These are phyloP conservation scores for Trichechus manatus DNA, from an alignment of 2,113 vertebrate species.

Conservation along the genomic window DNA sequence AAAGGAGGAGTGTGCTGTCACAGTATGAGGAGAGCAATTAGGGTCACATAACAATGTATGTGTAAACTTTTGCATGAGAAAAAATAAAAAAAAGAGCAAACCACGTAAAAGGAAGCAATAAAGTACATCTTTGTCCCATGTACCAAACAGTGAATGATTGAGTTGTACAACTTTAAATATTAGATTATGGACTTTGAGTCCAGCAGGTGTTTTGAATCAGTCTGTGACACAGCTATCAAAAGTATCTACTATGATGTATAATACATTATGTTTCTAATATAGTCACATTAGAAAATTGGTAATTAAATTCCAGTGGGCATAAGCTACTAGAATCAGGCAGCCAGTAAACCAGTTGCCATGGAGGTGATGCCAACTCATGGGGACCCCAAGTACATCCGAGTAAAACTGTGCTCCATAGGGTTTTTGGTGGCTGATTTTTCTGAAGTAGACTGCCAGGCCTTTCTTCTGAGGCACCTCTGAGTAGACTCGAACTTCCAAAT, in stretches of 20 bases:
- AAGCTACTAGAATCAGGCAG: background rate
- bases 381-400: no score
- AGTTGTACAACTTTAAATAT: background rate
- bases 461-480: no score
- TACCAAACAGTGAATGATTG: background rate
- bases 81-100: background rate
- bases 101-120: background rate
- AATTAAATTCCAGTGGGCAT: constrained; percentile 26
- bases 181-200: background rate
- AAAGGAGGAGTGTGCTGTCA: no score
- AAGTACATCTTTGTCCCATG: background rate
- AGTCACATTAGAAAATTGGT: background rate
- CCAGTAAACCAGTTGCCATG: background rate
- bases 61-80: no score
- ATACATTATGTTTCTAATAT: background rate
- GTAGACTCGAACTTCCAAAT: no score
- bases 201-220: background rate
- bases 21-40: no score
- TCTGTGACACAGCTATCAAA: background rate
- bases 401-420: no score
- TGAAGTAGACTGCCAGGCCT: no score
- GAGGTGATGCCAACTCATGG: no score
- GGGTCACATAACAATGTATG: no score
- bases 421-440: no score
- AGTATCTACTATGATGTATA: background rate